phyloP scores from a whole-genome alignment of 1,140 invertebrate species.

The Rhyzopertha dominica region DNA sequence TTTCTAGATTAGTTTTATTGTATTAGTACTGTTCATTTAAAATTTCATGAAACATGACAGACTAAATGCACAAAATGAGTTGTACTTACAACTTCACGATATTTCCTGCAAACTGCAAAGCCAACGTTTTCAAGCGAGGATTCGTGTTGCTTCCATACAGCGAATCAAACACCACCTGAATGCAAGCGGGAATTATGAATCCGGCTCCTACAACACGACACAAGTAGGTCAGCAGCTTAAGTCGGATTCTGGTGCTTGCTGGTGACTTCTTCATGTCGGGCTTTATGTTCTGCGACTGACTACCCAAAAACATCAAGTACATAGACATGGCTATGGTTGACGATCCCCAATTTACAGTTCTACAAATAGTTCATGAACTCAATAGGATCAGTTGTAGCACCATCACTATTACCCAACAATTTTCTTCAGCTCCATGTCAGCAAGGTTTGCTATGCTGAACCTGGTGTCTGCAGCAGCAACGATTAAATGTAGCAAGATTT shows the following conservation, averaged over 20 bases:
- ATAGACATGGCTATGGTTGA: conserved; percentile 63
- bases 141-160: conserved; percentile 81
- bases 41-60: too few species aligned
- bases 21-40: too few species aligned
- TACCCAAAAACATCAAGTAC: conserved; percentile 74
- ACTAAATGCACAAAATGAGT: too few species aligned
- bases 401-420: conserved; percentile 57
- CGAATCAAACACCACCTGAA: conserved; percentile 84
- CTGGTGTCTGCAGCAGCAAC: conserved; percentile 83
- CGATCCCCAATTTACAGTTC: conserved; percentile 71
- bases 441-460: conserved; percentile 72
- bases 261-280: conserved; percentile 63
- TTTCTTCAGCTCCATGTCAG: conserved; percentile 69
- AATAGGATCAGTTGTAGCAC: conserved; percentile 11
- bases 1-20: too few species aligned
- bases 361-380: conserved; percentile 42
- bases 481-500: conserved; percentile 72
- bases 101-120: conserved; percentile 76
- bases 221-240: conserved; percentile 81
- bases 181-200: conserved; percentile 71
- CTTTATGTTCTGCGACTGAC: conserved; percentile 54
- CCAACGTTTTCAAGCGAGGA: conserved; percentile 71
- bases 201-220: conserved; percentile 73
- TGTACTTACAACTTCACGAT: conserved; percentile 69
- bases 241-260: conserved; percentile 72